A percentile compares a stretch with the other conserved stretches of the same genome.
Evolutionary conservation across 2,888 invertebrate species (phyloP).

Genomic region (Drosophila borborema): DNA sequence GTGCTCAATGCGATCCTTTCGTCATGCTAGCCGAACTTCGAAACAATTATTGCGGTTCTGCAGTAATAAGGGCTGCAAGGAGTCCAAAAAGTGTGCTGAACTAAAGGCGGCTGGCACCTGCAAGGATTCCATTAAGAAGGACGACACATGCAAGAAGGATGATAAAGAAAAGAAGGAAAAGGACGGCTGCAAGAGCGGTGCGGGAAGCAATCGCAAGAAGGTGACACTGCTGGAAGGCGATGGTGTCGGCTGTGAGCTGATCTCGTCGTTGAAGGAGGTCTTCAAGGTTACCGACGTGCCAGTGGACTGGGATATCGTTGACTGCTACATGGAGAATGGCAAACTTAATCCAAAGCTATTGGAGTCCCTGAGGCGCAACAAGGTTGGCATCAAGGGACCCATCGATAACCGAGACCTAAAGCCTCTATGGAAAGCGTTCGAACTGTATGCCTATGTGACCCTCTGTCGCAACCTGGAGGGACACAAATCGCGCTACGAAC

Average conservation of each 20-base stretch:
- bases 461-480: constrained; percentile 96
- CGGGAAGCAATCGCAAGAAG: constrained; percentile 17
- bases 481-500: constrained; percentile 92
- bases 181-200: neutral
- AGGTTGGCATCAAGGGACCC: constrained; percentile 90
- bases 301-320: constrained; percentile 96
- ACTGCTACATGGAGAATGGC: constrained; percentile 92
- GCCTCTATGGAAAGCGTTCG: constrained; percentile 89
- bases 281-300: constrained; percentile 94
- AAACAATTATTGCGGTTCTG: constrained; percentile 18
- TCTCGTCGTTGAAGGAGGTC: constrained; percentile 93
- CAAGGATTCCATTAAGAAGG: neutral
- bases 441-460: constrained; percentile 96
- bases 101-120: neutral
- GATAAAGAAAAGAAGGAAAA: neutral
- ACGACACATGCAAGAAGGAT: neutral
- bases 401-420: constrained; percentile 83
- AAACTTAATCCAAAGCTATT: constrained; percentile 92
- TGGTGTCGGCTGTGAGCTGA: constrained; percentile 97
- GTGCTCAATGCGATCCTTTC: constrained; percentile 38
- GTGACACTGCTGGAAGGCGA: constrained; percentile 98
- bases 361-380: constrained; percentile 91
- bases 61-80: constrained; percentile 7
- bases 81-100: constrained; percentile 27
- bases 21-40: neutral